phyloP scores from a whole-genome alignment of 2,888 invertebrate genomes.

The Myopa testacea region DNA sequence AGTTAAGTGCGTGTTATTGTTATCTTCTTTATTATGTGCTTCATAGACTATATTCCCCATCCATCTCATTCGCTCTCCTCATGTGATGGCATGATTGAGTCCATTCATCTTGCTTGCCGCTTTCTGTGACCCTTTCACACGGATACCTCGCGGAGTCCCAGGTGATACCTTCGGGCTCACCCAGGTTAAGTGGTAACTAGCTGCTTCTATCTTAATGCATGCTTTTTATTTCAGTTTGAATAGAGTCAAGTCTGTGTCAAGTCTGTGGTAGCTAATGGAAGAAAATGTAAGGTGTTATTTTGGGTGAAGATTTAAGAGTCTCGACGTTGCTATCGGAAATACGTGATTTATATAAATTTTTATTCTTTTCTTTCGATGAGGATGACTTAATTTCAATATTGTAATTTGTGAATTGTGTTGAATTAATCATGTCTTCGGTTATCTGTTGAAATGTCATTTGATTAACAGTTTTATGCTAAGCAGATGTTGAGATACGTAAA shows the following conservation, averaged over 20 bases:
- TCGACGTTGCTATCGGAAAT: constrained; percentile 9
- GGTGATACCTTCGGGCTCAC: too few relatives aligned
- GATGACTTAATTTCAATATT: constrained; percentile 25
- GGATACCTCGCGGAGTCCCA: too few relatives aligned
- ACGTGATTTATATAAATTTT: constrained; percentile 37
- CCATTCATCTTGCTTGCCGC: not conserved
- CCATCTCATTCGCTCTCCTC: too few relatives aligned
- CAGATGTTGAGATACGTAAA: too few relatives aligned
- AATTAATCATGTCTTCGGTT: constrained; percentile 17
- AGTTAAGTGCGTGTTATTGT: constrained; percentile 60
- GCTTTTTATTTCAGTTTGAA: constrained; percentile 60
- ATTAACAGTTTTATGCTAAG: not conserved
- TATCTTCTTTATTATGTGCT: too few relatives aligned
- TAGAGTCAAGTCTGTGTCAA: constrained; percentile 46
- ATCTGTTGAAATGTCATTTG: constrained; percentile 1
- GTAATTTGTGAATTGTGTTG: not conserved
- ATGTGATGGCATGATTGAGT: too few relatives aligned
- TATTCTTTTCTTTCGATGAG: constrained; percentile 1
- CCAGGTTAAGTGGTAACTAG: constrained; percentile 57
- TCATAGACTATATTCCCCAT: too few relatives aligned
- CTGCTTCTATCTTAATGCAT: constrained; percentile 58
- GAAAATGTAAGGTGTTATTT: constrained; percentile 23
- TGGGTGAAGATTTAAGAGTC: not conserved
- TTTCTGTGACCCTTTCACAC: not conserved
- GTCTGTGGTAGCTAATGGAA: constrained; percentile 4